Evolutionary conservation across 2,113 vertebrate species (phyloP).

Genomic region (Lophotis ruficrista): DNA sequence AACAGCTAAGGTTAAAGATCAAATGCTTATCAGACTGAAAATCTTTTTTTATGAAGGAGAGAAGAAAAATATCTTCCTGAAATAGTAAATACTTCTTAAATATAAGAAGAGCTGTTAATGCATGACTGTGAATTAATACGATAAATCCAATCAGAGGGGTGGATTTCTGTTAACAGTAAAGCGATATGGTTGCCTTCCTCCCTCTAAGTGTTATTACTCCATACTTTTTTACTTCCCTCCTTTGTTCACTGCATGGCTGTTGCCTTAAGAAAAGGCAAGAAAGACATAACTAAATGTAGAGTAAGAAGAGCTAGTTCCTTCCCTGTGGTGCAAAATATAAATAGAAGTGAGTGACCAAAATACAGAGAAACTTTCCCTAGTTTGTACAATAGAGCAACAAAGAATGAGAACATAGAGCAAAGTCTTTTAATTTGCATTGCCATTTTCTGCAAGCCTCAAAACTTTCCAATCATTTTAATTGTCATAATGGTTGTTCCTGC

Average conservation of each 20-base stretch:
- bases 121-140: neutral
- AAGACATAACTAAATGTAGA: neutral
- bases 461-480: neutral
- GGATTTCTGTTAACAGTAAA: neutral
- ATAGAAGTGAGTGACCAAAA: neutral
- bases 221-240: neutral
- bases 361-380: neutral
- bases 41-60: neutral
- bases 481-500: neutral
- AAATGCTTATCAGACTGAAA: neutral
- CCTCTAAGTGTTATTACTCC: neutral
- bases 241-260: neutral
- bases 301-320: neutral
- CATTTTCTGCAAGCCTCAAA: neutral
- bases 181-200: no score
- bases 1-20: neutral
- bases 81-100: neutral
- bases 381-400: neutral
- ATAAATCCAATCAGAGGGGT: neutral
- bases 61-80: neutral
- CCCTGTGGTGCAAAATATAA: neutral
- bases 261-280: neutral
- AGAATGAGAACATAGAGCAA: neutral
- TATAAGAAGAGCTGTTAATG: neutral
- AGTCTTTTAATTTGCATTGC: neutral